Conservation (phyloP, 2,113 vertebrate genomes). For the Quiscalus mexicanus region DNA sequence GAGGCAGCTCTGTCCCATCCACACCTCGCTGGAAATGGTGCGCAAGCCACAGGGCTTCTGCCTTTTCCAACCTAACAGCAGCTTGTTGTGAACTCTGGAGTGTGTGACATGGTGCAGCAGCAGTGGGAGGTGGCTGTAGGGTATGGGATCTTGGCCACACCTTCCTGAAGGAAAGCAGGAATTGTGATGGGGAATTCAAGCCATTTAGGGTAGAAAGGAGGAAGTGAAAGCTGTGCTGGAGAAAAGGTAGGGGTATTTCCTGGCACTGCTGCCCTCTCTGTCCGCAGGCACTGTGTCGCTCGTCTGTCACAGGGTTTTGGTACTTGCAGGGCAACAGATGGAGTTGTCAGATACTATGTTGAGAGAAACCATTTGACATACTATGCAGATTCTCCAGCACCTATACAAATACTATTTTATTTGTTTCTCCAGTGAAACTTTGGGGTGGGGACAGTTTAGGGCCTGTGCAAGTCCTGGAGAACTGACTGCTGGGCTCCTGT, state of each 20-base stretch:
- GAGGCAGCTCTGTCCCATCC: neutral
- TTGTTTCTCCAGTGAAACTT: neutral
- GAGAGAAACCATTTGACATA: neutral
- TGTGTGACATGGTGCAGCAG: neutral
- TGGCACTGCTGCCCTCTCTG: neutral
- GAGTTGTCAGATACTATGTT: neutral
- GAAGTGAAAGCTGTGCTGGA: constrained; percentile 1
- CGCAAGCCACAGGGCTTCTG: neutral
- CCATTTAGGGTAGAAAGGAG: neutral
- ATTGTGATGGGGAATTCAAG: neutral
- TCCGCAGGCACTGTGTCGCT: accelerated
- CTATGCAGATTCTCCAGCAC: neutral
- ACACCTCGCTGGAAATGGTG: neutral
- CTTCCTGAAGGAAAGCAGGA: neutral
- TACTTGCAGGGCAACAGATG: neutral
- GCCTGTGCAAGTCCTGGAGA: neutral
- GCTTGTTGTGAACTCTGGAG: neutral
- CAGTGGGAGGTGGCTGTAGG: neutral
- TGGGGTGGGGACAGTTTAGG: neutral
- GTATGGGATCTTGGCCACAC: neutral
- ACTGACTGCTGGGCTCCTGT: neutral
- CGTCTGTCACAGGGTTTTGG: neutral
- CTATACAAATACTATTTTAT: neutral
- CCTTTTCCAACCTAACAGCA: neutral
- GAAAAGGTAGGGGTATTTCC: constrained; percentile 3